Conservation (phyloP, 2,113 vertebrate species). For the Machaerirhynchus nigripectus region DNA sequence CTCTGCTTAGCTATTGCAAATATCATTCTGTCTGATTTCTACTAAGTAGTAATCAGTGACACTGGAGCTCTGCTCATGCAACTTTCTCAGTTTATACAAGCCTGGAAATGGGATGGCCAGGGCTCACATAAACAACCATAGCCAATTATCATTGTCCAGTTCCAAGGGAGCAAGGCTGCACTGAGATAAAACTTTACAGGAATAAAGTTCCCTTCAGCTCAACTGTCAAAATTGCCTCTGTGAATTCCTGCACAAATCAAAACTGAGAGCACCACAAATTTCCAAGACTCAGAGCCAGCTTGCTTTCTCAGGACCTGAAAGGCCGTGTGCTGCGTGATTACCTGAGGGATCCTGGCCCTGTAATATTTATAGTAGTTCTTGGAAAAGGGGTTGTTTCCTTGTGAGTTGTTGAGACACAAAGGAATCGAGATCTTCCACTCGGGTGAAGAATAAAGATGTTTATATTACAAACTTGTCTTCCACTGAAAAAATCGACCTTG, state of each 20-base stretch:
- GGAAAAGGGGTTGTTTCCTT: neutral
- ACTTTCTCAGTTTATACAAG: neutral
- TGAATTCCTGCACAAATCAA: neutral
- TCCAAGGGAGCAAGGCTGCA: neutral
- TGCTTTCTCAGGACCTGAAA: neutral
- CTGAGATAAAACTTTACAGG: neutral
- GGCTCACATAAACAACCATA: neutral
- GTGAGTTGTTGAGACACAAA: neutral
- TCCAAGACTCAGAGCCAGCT: neutral
- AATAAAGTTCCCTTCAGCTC: neutral
- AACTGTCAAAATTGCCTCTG: neutral
- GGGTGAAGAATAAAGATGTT: neutral
- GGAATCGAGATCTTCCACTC: neutral
- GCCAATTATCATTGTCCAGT: neutral
- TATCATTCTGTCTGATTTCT: neutral
- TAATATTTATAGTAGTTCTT: neutral
- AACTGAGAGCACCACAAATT: neutral
- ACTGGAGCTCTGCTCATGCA: neutral
- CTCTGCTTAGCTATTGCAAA: neutral
- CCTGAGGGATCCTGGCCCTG: neutral
- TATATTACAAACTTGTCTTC: neutral
- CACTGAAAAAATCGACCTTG: neutral
- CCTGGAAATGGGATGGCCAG: neutral
- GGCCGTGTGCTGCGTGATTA: neutral
- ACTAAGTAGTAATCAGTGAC: neutral